Evolutionary conservation across 2,797 vertebrate genomes (phyloP), one percentile per base, ranked within the genome.

Genomic region (Gallinago stenura): DNA sequence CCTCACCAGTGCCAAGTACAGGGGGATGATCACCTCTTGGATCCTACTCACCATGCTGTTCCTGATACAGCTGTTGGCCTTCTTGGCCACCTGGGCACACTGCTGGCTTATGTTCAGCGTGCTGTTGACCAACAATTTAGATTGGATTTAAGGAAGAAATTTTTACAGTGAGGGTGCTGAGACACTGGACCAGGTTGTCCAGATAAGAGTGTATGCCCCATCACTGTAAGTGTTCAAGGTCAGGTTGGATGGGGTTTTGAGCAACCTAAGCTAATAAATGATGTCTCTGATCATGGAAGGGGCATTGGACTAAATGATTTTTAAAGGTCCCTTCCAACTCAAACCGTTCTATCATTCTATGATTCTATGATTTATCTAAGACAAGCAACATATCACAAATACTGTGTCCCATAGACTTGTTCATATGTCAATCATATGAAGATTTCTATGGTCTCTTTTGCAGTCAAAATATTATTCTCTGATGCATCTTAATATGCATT

Each of bases 241-340:
- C 60, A 43, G 45, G 8, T 9, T 73, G 18, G 10, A 37, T 1
- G 3, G 8, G 3, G 4, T 6, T 65, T 66, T 86, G 9, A 70
- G 7, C 6, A 86, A 28, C 6, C 10, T 31, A 9, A 31, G 24
- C 6, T 61, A 37, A 24, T 43, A 5, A 3, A 62, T 28, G 6
- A 2, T 51, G 4, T 12, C 21, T 21, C 39, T 57, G 31, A 5
- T 6, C 12, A 26, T 2, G 3, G 7, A 0, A n/a, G 10, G 4
- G 0, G 1, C 2, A 7, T 65, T 80, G 46, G 5, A 39, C 22
- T 83, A 54, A 7, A 31, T 58, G 13, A 22, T 33, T 13, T 73
- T 69, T 60, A 60, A 72, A 35, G 11, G 13, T 31, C 3, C 0
- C 3, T 92, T 73, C 64, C 9, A 71, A 51, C 2, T 2, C 12